Percentiles rank a stretch among this genome's conserved stretches.
Evolutionary conservation across 2,797 vertebrate species (phyloP).

Genomic region (Microtus obscurus): DNA sequence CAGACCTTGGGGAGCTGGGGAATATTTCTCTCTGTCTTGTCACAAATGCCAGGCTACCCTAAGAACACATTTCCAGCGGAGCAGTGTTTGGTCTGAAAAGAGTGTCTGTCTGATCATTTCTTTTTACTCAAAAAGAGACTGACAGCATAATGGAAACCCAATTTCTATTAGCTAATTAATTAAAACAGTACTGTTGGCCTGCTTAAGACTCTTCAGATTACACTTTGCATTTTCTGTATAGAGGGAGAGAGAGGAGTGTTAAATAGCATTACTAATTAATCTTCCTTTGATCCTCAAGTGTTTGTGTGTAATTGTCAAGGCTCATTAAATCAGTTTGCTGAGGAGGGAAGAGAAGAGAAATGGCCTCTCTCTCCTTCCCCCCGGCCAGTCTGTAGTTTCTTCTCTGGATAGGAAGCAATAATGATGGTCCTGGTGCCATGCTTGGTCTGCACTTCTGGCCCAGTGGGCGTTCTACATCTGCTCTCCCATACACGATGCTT

Average conservation of each 20-base stretch:
- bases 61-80: constrained; percentile 50
- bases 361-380: neutral
- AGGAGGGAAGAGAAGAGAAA: constrained; percentile 33
- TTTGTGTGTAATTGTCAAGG: constrained; percentile 78
- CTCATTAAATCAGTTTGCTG: constrained; percentile 72
- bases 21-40: constrained; percentile 66
- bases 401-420: neutral
- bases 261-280: constrained; percentile 80
- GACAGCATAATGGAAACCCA: constrained; percentile 59
- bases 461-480: neutral
- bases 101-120: constrained; percentile 67
- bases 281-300: constrained; percentile 80
- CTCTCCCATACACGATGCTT: neutral
- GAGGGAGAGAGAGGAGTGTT: constrained; percentile 69
- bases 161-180: constrained; percentile 80
- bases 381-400: neutral
- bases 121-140: constrained; percentile 67
- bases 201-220: constrained; percentile 71
- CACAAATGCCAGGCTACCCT: constrained; percentile 65
- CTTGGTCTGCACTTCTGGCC: neutral
- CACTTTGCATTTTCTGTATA: constrained; percentile 61
- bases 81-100: constrained; percentile 55
- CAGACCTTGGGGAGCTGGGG: constrained; percentile 28
- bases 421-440: neutral
- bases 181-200: constrained; percentile 76